Conservation (phyloP, 2,888 invertebrate genomes). For the Melinaea marsaeus region DNA sequence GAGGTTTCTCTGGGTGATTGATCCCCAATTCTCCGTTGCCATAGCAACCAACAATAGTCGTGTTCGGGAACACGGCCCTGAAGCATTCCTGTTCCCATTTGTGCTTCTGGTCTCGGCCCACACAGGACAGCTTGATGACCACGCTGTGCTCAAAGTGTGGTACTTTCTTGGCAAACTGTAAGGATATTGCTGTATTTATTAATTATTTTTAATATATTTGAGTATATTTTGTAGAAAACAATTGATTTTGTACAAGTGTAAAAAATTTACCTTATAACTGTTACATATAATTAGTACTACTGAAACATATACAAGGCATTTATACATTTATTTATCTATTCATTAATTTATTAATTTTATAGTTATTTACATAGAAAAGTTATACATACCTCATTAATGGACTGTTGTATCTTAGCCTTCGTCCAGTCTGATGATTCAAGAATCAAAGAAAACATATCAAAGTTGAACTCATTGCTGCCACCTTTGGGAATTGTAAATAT, state of each 20-base stretch:
- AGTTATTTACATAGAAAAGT: not conserved
- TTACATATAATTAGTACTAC: too few species aligned
- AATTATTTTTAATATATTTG: not conserved
- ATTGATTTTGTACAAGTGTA: too few species aligned
- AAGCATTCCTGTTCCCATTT: conserved; percentile 60
- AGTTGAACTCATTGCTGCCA: conserved; percentile 42
- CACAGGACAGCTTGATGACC: conserved; percentile 64
- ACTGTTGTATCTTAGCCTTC: conserved; percentile 53
- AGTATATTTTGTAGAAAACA: not conserved
- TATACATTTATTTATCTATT: not conserved
- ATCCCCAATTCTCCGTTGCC: conserved; percentile 70
- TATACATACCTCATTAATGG: conserved; percentile 55
- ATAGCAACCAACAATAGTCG: conserved; percentile 62
- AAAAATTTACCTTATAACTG: too few species aligned
- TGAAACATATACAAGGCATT: too few species aligned
- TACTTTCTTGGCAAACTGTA: conserved; percentile 62
- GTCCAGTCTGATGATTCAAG: conserved; percentile 59
- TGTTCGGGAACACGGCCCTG: conserved; percentile 59
- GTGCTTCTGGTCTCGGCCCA: conserved; percentile 63
- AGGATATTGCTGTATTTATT: conserved; percentile 7
- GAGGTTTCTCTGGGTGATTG: conserved; percentile 48
- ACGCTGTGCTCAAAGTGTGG: conserved; percentile 63
- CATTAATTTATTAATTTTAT: not conserved
- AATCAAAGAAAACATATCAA: conserved; percentile 64
- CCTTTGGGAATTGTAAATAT: conserved; percentile 58